Evolutionary conservation across 2,797 vertebrate genomes (phyloP), one percentile per base, ranked within the genome.

Genomic region (Cossypha caffra): DNA sequence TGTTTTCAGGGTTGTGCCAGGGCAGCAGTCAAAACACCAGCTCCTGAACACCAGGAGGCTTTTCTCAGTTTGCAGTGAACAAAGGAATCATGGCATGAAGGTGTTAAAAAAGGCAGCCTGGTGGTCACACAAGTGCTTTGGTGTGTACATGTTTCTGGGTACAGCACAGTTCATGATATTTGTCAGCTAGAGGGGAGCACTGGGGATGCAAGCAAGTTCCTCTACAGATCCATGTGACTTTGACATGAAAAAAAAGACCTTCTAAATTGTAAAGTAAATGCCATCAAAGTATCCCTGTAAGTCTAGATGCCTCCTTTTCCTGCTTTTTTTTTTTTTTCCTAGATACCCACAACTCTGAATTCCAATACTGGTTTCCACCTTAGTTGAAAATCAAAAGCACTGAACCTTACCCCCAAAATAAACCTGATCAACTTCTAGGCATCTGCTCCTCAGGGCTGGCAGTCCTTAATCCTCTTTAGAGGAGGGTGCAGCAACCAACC

Each of bases 21-120:
- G 48, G 57, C 76, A 92, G 59, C 73, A 88, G 62, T 81, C 47
- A 81, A 82, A 93, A 81, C 68, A 85, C 5, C 50, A 47, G n/a
- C 48, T 90, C 58, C 58, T 67, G 38, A 87, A 72, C 5, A 12
- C 42, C 40, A 55, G 52, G 62, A 69, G 15, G 16, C 45, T 84
- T 58, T 69, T 50, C 45, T 87, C 38, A 67, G 38, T 73, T 81
- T 67, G 38, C 37, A 76, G 43, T 5, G 12, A 67, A 81, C 50
- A 63, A 73, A 88, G 64, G 43, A 77, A 76, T 52, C 47, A 28
- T 29, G 0, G 7, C 58, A 78, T 55, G 38, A 52, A 71, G 43
- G 48, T 1, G 0, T 51, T 35, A 2, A 3, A 57, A 84, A 76
- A 82, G 26, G 48, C 31, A 91, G 62, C 31, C n/a, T 18, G 35